phyloP scores from a whole-genome alignment of 2,113 vertebrate genomes.

The Peromyscus polionotus region DNA sequence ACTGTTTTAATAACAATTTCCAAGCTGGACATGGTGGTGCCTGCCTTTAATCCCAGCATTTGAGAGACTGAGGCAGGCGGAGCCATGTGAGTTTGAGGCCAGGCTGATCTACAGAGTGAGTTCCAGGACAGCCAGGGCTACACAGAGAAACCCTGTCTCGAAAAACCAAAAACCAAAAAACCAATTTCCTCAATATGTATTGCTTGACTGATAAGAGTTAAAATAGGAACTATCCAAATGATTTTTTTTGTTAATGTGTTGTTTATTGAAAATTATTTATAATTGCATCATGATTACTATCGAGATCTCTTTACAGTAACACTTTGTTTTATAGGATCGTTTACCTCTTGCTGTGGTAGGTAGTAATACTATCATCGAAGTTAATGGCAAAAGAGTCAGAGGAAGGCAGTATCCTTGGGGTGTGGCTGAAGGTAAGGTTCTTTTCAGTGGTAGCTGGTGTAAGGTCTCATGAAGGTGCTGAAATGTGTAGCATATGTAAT shows the following conservation, averaged over 20 bases:
- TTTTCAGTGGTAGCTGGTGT: conserved; percentile 51
- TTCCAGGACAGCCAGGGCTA: background rate
- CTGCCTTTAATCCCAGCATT: background rate
- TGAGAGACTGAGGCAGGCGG: background rate
- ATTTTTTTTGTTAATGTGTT: background rate
- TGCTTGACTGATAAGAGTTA: conserved; percentile 31
- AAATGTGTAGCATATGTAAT: conserved; percentile 26
- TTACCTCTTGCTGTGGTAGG: conserved; percentile 99
- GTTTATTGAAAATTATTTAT: conserved; percentile 45
- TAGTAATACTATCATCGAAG: conserved; percentile 99
- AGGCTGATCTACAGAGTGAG: background rate
- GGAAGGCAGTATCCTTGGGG: conserved; percentile 99
- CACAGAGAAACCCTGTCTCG: background rate
- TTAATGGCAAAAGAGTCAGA: conserved; percentile 96
- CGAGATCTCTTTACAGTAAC: conserved; percentile 52
- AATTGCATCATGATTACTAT: conserved; percentile 62
- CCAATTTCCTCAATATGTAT: background rate
- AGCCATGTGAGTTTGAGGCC: background rate
- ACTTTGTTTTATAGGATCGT: conserved; percentile 92
- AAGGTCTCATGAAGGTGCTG: background rate
- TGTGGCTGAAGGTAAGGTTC: conserved; percentile 96
- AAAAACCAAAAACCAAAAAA: background rate
- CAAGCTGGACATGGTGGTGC: background rate
- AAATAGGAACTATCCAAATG: background rate
- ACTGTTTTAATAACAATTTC: background rate